Evolutionary conservation across 2,113 vertebrate species (phyloP).

Genomic region (Alexandromys fortis): DNA sequence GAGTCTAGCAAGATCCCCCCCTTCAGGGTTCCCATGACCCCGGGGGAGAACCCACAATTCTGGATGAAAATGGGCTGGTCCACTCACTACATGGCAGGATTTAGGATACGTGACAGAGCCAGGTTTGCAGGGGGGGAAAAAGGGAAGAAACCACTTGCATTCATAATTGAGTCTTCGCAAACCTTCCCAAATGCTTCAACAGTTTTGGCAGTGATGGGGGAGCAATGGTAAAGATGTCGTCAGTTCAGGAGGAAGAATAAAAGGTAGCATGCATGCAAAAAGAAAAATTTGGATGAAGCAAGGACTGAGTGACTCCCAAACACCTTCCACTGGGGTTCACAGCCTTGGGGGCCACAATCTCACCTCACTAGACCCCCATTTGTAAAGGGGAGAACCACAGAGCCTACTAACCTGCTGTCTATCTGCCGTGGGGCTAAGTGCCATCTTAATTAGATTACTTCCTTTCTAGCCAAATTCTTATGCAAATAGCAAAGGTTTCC

Average conservation of each 20-base stretch:
- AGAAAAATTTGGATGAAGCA: not conserved
- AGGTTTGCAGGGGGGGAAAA: not conserved
- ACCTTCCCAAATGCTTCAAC: not conserved
- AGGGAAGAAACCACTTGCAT: not conserved
- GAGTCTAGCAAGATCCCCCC: not conserved
- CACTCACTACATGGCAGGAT: not conserved
- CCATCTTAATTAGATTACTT: slow-evolving; percentile 1
- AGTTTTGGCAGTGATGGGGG: not conserved
- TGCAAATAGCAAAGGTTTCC: not conserved
- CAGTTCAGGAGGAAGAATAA: not conserved
- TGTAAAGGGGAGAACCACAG: not conserved
- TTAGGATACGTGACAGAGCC: not conserved
- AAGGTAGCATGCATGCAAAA: not conserved
- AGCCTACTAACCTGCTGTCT: not conserved
- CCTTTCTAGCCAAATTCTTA: slow-evolving; percentile 16
- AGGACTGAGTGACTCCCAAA: not conserved
- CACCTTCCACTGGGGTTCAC: no score
- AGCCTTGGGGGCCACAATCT: not conserved
- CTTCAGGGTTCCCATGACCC: not conserved
- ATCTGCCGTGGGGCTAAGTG: not conserved
- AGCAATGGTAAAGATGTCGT: not conserved
- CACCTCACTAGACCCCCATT: not conserved
- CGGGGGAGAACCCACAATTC: not conserved
- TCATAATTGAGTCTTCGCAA: not conserved
- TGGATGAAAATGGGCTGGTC: not conserved